Evolutionary conservation across 2,797 vertebrate genomes (phyloP).

Genomic region (Aphelocoma californica): DNA sequence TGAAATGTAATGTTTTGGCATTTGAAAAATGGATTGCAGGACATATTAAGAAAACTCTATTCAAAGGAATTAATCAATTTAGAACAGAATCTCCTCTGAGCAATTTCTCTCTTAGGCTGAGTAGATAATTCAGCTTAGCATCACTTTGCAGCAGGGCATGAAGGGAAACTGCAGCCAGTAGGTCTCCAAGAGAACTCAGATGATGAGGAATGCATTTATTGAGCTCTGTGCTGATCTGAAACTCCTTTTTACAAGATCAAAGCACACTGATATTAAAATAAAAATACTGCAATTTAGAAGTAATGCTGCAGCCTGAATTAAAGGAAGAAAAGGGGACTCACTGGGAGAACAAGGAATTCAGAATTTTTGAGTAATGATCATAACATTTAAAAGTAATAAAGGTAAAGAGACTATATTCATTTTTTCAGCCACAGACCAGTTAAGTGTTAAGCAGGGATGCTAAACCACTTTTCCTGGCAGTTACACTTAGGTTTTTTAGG

Average conservation of each 20-base stretch:
- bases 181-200: not conserved
- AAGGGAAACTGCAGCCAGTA: not conserved
- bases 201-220: not conserved
- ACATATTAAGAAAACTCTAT: constrained; percentile 15
- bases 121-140: constrained; percentile 25
- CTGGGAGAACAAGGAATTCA: not conserved
- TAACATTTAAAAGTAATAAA: not conserved
- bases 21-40: constrained; percentile 46
- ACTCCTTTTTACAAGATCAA: not conserved
- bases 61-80: constrained; percentile 36
- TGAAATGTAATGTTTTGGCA: constrained; percentile 50
- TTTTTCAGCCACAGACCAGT: not conserved
- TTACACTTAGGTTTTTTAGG: not conserved
- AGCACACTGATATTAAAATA: not conserved
- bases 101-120: not conserved
- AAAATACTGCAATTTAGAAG: not conserved
- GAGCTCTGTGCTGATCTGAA: not conserved
- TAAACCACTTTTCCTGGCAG: not conserved
- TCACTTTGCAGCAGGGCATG: constrained; percentile 13
- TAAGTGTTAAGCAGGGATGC: not conserved
- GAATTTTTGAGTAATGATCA: not conserved
- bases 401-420: not conserved
- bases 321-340: not conserved
- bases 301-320: not conserved
- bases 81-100: constrained; percentile 43